A percentile compares a stretch with the other conserved stretches of the same genome.
Conservation (phyloP, 2,888 invertebrate genomes). For the Amblyteles armatorius region DNA sequence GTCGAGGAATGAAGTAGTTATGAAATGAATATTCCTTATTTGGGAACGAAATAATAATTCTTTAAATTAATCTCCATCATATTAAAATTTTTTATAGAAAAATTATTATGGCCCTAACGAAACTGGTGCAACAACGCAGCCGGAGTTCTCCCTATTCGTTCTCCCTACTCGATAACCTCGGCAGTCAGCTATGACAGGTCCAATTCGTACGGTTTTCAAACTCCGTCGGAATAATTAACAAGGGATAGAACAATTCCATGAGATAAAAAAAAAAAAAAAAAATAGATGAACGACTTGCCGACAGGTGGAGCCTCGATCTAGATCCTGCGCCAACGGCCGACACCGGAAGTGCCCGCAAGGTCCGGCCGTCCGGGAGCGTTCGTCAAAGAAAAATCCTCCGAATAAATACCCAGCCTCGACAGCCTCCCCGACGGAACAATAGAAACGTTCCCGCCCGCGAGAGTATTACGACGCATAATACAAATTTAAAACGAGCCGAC, state of each 20-base stretch:
- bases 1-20: not conserved
- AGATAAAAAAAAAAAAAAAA: not conserved
- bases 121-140: no score
- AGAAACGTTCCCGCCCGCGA: not conserved
- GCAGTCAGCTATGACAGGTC: no score
- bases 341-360: not conserved
- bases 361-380: not conserved
- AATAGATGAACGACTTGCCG: not conserved
- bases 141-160: no score
- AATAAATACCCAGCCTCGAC: not conserved
- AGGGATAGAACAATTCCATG: no score
- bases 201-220: no score
- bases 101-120: no score
- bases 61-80: not conserved
- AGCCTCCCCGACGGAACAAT: not conserved
- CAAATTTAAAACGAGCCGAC: slow-evolving; percentile 29
- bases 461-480: slow-evolving; percentile 12
- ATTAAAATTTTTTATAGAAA: not conserved
- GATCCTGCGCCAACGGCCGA: not conserved
- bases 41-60: not conserved
- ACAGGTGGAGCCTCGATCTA: not conserved
- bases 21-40: not conserved
- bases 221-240: no score
- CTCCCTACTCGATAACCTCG: no score
- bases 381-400: not conserved